phyloP scores from a whole-genome alignment of 2,113 vertebrate genomes.

The Galeopterus variegatus region DNA sequence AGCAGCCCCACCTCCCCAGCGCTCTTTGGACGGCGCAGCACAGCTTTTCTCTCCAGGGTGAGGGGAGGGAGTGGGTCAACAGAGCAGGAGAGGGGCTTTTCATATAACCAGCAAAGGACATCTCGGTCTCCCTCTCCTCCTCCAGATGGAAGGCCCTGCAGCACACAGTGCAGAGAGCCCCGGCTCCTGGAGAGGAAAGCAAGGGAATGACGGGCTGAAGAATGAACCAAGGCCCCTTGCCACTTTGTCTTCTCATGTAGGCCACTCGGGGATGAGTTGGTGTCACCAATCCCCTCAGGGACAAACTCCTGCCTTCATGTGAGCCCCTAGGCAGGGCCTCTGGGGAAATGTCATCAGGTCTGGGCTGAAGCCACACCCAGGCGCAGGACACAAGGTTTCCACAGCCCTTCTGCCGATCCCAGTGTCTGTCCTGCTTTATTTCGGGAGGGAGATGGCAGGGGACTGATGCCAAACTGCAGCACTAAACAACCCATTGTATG shows the following conservation, averaged over 20 bases:
- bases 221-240: rapidly evolving
- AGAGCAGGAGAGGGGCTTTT: background rate
- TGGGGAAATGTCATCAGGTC: background rate
- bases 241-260: background rate
- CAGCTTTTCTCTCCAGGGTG: rapidly evolving
- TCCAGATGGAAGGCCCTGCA: background rate
- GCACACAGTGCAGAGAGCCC: rapidly evolving
- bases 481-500: conserved; percentile 49
- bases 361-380: background rate
- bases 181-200: background rate
- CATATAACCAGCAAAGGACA: rapidly evolving
- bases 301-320: background rate
- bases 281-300: background rate
- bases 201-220: background rate
- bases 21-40: background rate
- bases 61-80: background rate
- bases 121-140: background rate
- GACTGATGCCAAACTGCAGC: background rate
- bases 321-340: background rate
- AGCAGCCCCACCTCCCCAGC: background rate
- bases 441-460: background rate
- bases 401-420: background rate
- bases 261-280: background rate
- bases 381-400: background rate
- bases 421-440: background rate